phyloP scores from a whole-genome alignment of 2,113 vertebrate genomes.

The Dryoscopus gambensis region DNA sequence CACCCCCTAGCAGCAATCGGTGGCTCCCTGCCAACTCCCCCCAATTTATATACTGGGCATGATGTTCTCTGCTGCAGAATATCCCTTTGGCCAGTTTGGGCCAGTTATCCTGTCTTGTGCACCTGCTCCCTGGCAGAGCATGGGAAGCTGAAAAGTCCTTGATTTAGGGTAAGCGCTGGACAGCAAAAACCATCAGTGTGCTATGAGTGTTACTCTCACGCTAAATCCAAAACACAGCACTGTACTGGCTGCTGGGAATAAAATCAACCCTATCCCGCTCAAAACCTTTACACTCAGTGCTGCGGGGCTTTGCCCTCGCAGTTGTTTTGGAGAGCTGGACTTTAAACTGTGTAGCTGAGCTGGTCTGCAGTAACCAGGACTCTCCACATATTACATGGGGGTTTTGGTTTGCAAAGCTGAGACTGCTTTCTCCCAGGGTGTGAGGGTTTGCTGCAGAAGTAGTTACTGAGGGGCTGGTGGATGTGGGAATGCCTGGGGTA shows the following conservation, averaged over 20 bases:
- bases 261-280: background rate
- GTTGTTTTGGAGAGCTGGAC: background rate
- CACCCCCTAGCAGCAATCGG: background rate
- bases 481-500: background rate
- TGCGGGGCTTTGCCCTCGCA: rapidly evolving
- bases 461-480: background rate
- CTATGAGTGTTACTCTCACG: background rate
- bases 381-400: rapidly evolving
- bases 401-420: background rate
- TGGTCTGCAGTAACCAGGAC: background rate
- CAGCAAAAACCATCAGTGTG: background rate
- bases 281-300: background rate
- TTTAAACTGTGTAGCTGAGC: background rate
- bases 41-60: background rate
- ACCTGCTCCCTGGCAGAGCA: background rate
- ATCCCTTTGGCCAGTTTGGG: background rate
- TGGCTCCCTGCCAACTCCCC: background rate
- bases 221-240: background rate
- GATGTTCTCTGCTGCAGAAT: background rate
- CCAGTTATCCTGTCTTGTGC: background rate
- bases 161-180: background rate
- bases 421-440: rapidly evolving
- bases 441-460: background rate
- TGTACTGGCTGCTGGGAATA: background rate
- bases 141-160: background rate